Base-by-base conservation (phyloP, 2,113 vertebrate genomes). In the Miniopterus natalensis region DNA sequence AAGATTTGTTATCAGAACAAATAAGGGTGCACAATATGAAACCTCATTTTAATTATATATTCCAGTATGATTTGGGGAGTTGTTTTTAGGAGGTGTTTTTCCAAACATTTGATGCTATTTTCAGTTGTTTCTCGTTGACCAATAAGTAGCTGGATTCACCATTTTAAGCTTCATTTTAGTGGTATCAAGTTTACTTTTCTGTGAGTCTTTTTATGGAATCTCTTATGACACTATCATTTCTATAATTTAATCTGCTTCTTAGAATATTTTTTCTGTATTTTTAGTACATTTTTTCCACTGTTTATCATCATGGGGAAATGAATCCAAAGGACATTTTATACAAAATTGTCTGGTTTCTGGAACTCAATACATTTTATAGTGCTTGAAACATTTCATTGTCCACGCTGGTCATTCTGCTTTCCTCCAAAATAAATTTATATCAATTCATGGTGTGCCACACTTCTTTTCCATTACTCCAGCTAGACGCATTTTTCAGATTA, bases 341-440 rank as follows among this genome's bases (percentile, higher is more conserved):
- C 79, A 89, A 96, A 95, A 96, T 70, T 66, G 27, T 84, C 89
- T 84, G 55, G 57, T 90, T 97, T 93, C 95, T 95, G 68, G 78
- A 94, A 96, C 75, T 96, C 91, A 84, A 81, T 97, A 94, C n/a
- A 87, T 95, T 96, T 96, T 95, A 92, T 45, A 92, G 83, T 77
- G 59, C 78, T 92, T 93, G 94, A 95, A 94, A 97, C 66, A 96
- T 97, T 96, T 96, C 95, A 89, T 91, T 94, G 95, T 97, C 94
- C 31, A 7, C 86, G 70, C 88, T 77, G 79, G 93, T 80, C 94
- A 96, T 93, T 97, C 95, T 93, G 74, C 66, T 94, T 96, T 93
- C 88, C 91, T 87, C 86, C 70, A 95, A 96, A 92, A 94, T 94
- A 97, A 97, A 94, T 90, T 97, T 92, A 92, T 96, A 97, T 97